A percentile compares a stretch with the other conserved stretches of the same genome.
Conservation (phyloP, 2,113 vertebrate genomes). For the Globicephala melas region DNA sequence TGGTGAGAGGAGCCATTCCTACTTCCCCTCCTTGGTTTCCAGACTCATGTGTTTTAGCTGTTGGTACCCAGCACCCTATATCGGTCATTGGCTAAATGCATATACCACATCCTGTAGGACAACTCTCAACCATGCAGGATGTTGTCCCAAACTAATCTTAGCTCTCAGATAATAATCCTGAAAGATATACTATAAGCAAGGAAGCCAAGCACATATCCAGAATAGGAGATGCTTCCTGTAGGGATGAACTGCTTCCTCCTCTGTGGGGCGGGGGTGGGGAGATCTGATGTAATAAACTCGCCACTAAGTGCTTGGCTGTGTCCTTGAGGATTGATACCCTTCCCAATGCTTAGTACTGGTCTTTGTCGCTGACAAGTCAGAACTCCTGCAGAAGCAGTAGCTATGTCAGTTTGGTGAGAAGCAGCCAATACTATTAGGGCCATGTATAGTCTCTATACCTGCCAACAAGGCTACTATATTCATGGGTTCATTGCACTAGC, state of each 20-base stretch:
- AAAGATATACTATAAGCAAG: not conserved
- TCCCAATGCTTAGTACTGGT: not conserved
- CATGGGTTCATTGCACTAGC: not conserved
- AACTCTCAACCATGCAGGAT: not conserved
- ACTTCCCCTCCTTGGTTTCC: not conserved
- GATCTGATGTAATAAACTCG: not conserved
- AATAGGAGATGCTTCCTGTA: not conserved
- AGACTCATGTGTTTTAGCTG: not conserved
- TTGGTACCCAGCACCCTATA: not conserved
- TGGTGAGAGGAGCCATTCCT: not conserved
- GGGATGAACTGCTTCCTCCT: not conserved
- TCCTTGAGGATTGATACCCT: not conserved
- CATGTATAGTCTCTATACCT: not conserved
- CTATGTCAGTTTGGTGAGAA: not conserved
- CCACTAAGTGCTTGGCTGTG: not conserved
- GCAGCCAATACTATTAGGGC: not conserved
- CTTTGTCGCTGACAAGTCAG: not conserved
- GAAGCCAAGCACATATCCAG: not conserved
- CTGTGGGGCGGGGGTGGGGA: not conserved
- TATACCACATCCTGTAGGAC: not conserved
- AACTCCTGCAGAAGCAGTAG: not conserved
- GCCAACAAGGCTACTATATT: not conserved
- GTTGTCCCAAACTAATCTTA: not conserved
- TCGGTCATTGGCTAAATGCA: not conserved
- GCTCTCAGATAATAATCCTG: not conserved